phyloP scores from a whole-genome alignment of 2,888 invertebrate species.

The Drosophila rubida region DNA sequence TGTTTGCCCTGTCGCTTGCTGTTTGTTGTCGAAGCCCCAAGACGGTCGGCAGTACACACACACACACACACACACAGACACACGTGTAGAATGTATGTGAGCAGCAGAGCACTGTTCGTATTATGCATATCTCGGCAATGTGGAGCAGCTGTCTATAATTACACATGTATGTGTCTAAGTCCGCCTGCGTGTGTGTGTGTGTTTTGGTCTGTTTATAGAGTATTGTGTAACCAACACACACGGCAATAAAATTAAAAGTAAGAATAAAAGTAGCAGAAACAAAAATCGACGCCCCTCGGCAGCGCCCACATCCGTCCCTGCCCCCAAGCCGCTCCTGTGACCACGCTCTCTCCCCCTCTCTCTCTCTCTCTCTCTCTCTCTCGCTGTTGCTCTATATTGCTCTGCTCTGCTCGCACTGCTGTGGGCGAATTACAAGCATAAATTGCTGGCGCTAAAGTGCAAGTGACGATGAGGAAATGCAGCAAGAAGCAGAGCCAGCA shows the following conservation, averaged over 20 bases:
- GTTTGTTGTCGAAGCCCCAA: conserved; percentile 53
- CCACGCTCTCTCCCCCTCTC: neutral
- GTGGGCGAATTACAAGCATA: conserved; percentile 55
- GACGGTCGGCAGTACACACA: conserved; percentile 39
- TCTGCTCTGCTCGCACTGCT: conserved; percentile 13
- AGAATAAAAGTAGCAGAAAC: conserved; percentile 49
- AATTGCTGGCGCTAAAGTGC: conserved; percentile 56
- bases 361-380: neutral
- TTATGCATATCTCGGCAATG: conserved; percentile 49
- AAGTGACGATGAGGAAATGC: conserved; percentile 52
- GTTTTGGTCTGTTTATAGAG: conserved; percentile 57
- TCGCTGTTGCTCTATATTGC: no score
- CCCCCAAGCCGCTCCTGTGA: neutral
- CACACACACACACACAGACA: neutral
- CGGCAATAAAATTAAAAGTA: conserved; percentile 66
- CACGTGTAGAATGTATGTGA: no score
- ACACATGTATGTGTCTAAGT: conserved; percentile 43
- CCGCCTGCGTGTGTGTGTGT: conserved; percentile 38
- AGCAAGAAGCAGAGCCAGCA: neutral
- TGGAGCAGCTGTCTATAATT: conserved; percentile 75
- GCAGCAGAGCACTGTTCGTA: conserved; percentile 11
- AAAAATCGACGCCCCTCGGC: conserved; percentile 8
- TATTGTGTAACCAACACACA: conserved; percentile 58
- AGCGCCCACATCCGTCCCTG: neutral
- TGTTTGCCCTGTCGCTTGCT: conserved; percentile 42